phyloP scores from a whole-genome alignment of 2,113 vertebrate genomes.

The Rhinichthys klamathensis region DNA sequence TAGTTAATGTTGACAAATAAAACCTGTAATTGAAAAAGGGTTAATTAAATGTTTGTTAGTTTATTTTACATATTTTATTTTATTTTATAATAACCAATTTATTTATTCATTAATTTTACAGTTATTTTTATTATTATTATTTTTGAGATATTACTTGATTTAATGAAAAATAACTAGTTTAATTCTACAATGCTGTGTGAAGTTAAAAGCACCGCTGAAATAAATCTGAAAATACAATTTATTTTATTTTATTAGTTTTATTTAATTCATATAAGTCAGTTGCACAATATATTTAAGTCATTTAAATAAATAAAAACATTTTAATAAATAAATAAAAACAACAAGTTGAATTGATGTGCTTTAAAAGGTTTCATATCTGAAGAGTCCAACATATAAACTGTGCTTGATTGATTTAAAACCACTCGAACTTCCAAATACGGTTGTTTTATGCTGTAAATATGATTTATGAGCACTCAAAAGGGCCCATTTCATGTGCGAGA shows the following conservation, averaged over 20 bases:
- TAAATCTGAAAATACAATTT: not conserved
- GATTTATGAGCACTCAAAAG: not conserved
- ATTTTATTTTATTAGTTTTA: not conserved
- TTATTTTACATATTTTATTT: not conserved
- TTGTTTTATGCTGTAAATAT: not conserved
- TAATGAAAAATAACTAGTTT: not conserved
- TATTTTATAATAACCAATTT: not conserved
- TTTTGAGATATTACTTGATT: not conserved
- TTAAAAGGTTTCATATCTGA: not conserved
- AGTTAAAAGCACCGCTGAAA: not conserved
- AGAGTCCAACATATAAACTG: not conserved
- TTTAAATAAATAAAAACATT: not conserved
- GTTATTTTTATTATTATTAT: no score
- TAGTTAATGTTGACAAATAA: no score
- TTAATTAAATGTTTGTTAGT: no score
- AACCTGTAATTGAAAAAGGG: no score
- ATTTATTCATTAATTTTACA: no score
- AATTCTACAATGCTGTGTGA: not conserved
- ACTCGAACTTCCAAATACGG: not conserved
- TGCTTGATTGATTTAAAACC: not conserved
- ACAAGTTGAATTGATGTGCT: not conserved
- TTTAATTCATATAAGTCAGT: not conserved
- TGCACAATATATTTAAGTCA: not conserved
- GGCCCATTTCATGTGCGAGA: constrained; percentile 55
- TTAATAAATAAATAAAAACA: no score